Conservation (phyloP, 1,140 invertebrate genomes). For the Ephestia elutella region DNA sequence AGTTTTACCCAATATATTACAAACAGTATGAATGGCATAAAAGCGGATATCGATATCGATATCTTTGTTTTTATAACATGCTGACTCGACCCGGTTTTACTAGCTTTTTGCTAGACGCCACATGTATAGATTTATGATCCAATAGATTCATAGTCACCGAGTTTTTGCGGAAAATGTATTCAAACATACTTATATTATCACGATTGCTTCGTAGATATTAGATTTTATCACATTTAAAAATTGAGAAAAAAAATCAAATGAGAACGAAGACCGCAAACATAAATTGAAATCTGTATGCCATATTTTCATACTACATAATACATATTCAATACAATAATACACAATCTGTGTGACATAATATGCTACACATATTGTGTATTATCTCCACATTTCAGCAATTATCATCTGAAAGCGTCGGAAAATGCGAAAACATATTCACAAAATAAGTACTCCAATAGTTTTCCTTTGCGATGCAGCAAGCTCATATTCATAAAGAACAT, state of each 20-base stretch:
- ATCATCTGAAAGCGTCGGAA: not conserved
- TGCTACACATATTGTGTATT: too few relatives aligned
- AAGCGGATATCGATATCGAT: not conserved
- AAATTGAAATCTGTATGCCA: too few relatives aligned
- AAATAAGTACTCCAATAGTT: not conserved
- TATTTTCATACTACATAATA: too few relatives aligned
- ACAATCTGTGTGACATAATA: too few relatives aligned
- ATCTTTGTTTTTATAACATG: slow-evolving; percentile 1
- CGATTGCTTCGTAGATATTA: too few relatives aligned
- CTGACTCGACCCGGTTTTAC: not conserved
- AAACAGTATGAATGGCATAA: slow-evolving; percentile 1
- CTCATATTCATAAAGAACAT: slow-evolving; percentile 3
- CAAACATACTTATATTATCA: not conserved
- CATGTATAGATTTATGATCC: not conserved
- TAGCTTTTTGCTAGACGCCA: not conserved
- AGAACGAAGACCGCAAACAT: too few relatives aligned
- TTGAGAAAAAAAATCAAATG: too few relatives aligned
- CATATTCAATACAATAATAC: too few relatives aligned
- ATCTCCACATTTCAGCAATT: not conserved
- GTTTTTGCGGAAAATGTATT: not conserved
- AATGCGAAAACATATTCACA: slow-evolving; percentile 1
- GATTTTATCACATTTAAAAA: too few relatives aligned
- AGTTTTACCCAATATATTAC: too few relatives aligned
- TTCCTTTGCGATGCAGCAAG: not conserved
- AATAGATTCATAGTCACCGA: not conserved